Base-by-base conservation (phyloP, 2,113 vertebrate species). In the Eira barbara region DNA sequence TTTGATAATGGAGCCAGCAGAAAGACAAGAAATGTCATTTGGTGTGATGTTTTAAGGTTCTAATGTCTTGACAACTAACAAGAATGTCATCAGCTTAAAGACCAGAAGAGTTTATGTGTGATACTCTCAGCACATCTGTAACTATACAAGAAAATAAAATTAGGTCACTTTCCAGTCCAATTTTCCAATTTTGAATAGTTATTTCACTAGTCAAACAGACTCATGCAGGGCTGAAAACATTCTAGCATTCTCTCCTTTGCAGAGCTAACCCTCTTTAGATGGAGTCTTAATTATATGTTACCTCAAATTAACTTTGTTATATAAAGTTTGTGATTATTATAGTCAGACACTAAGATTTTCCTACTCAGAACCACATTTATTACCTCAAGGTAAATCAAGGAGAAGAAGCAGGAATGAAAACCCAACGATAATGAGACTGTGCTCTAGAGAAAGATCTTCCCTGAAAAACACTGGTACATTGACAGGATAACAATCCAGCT, bases 141-240 rank as follows among this genome's bases (percentile, higher is more conserved):
- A 94, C 29, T 55, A 67, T 27, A 91, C 89, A 83, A 76, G 74
- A 95, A 94, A 97, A 96, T 20, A 93, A 90, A 97, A 97, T 89
- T 69, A 97, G 95, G 96, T 97, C 74, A 97, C 80, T 90, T 97
- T 83, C 21, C 31, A 18, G 61, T 61, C 78, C 49, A 23, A 47
- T 91, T 97, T 81, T 89, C 25, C 29, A 36, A 71, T 45, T 84
- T 5, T 81, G 29, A 78, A 92, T 18, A 74, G 57, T 86, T 92
- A 39, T 55, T 93, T 92, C 49, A 80, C 57, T 29, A 79, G 87
- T 49, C 55, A 80, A 36, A 97, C 4, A 82, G 79, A 52, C 4
- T 63, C 49, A 42, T 3, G 36, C 7, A 49, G 59, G 61, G 31
- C 20, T 85, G 47, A 74, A 92, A 96, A 84, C 4, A 55, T 34